phyloP scores from a whole-genome alignment of 2,888 invertebrate species.

The Conchocele bisecta region DNA sequence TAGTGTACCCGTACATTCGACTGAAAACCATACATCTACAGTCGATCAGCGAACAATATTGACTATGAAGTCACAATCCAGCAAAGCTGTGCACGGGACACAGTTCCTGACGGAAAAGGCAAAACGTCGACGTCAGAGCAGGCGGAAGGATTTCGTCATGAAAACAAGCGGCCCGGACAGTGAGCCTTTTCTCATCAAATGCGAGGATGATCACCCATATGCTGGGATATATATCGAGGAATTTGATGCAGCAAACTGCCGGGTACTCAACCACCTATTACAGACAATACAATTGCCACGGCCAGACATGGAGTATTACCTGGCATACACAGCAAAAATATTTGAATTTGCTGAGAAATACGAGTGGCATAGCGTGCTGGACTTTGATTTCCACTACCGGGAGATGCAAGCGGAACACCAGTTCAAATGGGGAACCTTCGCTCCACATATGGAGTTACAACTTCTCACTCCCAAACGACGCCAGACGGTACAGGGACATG shows the following conservation, averaged over 20 bases:
- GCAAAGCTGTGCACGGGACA: constrained; percentile 29
- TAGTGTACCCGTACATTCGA: no score
- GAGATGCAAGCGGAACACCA: constrained; percentile 30
- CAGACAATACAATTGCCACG: not conserved
- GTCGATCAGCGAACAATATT: constrained; percentile 28
- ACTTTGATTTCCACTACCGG: constrained; percentile 17
- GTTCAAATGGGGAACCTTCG: constrained; percentile 36
- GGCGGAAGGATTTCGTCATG: constrained; percentile 16
- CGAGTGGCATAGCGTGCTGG: constrained; percentile 36
- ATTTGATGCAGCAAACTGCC: constrained; percentile 28
- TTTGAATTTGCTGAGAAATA: constrained; percentile 37
- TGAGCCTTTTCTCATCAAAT: constrained; percentile 22
- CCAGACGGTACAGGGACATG: constrained; percentile 12
- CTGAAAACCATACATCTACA: no score
- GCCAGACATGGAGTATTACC: constrained; percentile 25
- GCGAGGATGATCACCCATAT: constrained; percentile 24
- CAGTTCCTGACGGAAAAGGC: constrained; percentile 23
- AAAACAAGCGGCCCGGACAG: not conserved
- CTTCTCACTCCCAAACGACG: constrained; percentile 14
- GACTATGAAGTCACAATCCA: constrained; percentile 8
- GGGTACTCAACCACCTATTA: constrained; percentile 19
- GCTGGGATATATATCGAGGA: constrained; percentile 22
- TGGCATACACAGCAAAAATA: constrained; percentile 34
- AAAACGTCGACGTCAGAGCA: constrained; percentile 22
- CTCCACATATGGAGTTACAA: constrained; percentile 37